Base-by-base conservation (phyloP, 2,888 invertebrate species). In the Lapara coniferarum region DNA sequence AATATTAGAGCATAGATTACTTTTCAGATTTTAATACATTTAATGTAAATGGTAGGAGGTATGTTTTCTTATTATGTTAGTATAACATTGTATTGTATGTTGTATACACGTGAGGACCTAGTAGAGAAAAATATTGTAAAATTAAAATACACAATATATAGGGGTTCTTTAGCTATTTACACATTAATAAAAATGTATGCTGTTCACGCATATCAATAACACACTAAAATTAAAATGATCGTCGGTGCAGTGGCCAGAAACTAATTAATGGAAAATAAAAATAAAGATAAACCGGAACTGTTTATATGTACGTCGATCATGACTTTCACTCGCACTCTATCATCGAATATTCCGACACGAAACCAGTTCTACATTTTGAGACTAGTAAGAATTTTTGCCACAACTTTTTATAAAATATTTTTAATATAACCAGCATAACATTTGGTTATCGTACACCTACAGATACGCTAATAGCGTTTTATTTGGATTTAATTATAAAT, bases 271-370 rank as follows among this genome's bases (percentile, higher is more conserved):
- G 82, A 79, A 83, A 85, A 85, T n/a, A n/a, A 85, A 85, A 83
- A 80, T 77, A 79, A 73, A 85, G 85, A 86, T 85, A 86, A 90
- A 88, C 91, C 91, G 92, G 90, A 91, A 91, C 89, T 90, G 83
- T 88, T 87, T 88, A 85, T 82, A 80, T 84, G 84, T 86, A 89
- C 89, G 85, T 82, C 85, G 86, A 88, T 90, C 88, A 89, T 89
- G 87, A 92, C 93, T 93, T 93, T 93, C 93, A 92, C 93, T 92
- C 88, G 85, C 89, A 91, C 88, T 90, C 89, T 85, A 90, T 91
- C 90, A 89, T 85, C 87, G 85, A 88, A 91, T 90, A 92, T 89
- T 91, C 86, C 80, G 81, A 86, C 84, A 84, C 80, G 81, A 90
- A 91, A 92, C 92, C 89, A 85, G 92, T 92, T 92, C 82, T 83